Percentiles rank a stretch among this genome's conserved stretches.
Evolutionary conservation across 2,113 vertebrate species (phyloP).

Genomic region (Lanius collurio): DNA sequence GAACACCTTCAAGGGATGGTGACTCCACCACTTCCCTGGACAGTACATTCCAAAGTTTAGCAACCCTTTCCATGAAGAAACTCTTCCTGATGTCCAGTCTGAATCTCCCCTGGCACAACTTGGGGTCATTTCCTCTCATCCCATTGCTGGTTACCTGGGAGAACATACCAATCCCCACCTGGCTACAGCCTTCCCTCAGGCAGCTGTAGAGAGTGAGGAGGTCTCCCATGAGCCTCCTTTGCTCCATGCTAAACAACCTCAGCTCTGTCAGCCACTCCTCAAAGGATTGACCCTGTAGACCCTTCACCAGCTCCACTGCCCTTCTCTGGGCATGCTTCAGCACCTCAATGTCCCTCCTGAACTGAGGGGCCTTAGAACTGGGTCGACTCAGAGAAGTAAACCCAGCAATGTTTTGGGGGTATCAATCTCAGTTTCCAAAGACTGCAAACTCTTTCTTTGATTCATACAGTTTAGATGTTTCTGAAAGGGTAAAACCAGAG

Average conservation of each 20-base stretch:
- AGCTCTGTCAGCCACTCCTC: background rate
- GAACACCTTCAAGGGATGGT: background rate
- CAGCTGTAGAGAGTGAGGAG: background rate
- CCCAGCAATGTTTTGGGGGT: background rate
- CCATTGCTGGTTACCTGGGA: background rate
- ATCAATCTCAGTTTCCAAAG: background rate
- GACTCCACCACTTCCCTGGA: background rate
- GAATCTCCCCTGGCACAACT: background rate
- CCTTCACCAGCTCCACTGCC: background rate
- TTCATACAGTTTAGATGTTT: background rate
- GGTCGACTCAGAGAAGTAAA: background rate
- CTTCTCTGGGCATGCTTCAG: background rate
- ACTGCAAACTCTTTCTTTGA: background rate
- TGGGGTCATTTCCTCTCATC: background rate
- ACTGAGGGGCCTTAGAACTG: background rate
- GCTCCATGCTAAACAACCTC: background rate
- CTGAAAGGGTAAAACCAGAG: background rate
- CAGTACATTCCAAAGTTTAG: background rate
- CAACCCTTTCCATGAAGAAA: background rate
- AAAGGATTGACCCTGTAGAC: too few relatives aligned
- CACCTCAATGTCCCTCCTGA: background rate
- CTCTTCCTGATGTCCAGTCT: background rate
- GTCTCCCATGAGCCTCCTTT: accelerated
- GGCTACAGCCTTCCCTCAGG: background rate
- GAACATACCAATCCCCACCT: background rate